Percentiles rank a stretch among this genome's conserved stretches.
phyloP scores from a whole-genome alignment of 2,797 vertebrate species.

The Spinibarbus caldwelli region DNA sequence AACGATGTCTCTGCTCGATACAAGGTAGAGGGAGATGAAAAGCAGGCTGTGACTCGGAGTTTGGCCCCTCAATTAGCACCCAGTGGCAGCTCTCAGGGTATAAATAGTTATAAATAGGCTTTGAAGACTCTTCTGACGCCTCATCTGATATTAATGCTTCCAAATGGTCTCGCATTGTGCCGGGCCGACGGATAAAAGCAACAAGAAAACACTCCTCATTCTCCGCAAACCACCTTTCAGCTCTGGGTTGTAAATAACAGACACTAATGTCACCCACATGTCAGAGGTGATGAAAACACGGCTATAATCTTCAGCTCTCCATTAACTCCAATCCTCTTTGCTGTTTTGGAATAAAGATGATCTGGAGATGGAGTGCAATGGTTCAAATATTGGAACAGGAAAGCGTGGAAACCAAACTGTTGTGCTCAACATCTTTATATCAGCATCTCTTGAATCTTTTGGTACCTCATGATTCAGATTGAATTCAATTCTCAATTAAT shows the following conservation, averaged over 20 bases:
- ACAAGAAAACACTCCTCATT: conserved; percentile 33
- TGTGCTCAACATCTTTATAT: background rate
- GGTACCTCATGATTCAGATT: background rate
- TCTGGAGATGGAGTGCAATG: background rate
- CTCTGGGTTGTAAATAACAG: conserved; percentile 13
- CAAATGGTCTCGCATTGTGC: conserved; percentile 37
- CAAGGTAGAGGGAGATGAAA: conserved; percentile 53
- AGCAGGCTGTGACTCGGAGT: conserved; percentile 42
- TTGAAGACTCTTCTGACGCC: conserved; percentile 54
- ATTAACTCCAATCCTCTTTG: conserved; percentile 10
- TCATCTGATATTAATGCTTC: conserved; percentile 51
- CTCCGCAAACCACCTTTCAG: conserved; percentile 32
- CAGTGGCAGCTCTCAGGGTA: conserved; percentile 49
- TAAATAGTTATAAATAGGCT: conserved; percentile 55
- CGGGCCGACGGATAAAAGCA: conserved; percentile 13
- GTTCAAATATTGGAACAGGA: background rate
- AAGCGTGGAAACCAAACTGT: background rate
- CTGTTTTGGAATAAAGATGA: conserved; percentile 4
- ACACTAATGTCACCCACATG: conserved; percentile 12
- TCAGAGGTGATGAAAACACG: conserved; percentile 27
- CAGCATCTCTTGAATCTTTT: background rate
- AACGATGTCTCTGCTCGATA: conserved; percentile 54
- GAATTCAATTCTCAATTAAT: background rate
- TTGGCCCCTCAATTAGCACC: conserved; percentile 56
- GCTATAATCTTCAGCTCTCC: background rate